Evolutionary conservation across 2,888 invertebrate species (phyloP), one percentile per base, ranked within the genome.

Genomic region (Dryococelus australis): DNA sequence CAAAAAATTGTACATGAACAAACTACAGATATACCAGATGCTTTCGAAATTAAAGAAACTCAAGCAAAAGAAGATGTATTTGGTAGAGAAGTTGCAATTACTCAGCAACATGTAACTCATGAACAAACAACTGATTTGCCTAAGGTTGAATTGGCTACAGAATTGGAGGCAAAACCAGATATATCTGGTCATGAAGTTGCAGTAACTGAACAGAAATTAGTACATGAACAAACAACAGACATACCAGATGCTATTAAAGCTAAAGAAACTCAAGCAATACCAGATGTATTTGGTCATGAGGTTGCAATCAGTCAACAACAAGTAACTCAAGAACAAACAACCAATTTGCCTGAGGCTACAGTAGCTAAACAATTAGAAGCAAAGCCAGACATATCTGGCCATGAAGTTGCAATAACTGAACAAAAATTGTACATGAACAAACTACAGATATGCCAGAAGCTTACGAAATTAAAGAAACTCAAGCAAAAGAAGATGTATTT

Each of bases 341-440:
- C 43, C 28, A 53, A 84, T 26, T 51, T 88, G 26, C 12, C 53
- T 27, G 20, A 16, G 24, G 0, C 85, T 12, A 24, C 79, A 43
- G 79, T 10, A 83, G 83, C 81, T 83, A 83, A 85, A 26, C 53
- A 53, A 78, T 79, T 28, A 20, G 65, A 87, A 80, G 86, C 86
- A 53, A 51, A 87, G 43, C 53, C 86, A 88, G 87, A 87, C 9
- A 51, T 89, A 35, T 78, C 53, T 51, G 51, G 87, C 6, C 84
- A 81, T 51, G 87, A 87, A 84, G 89, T 87, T 12, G 86, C 88
- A 43, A 85, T 88, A 43, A 89, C 87, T 81, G 86, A 89, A 47
- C 87, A 88, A 87, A 84, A 84, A 35, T 27, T 85, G 26, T 83
- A n/a, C 84, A 89, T 43, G 85, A 89, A n/a, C 80, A 51, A 80